Evolutionary conservation across 2,113 vertebrate genomes (phyloP), one percentile per base, ranked within the genome.

Genomic region (Arothron firmamentum): DNA sequence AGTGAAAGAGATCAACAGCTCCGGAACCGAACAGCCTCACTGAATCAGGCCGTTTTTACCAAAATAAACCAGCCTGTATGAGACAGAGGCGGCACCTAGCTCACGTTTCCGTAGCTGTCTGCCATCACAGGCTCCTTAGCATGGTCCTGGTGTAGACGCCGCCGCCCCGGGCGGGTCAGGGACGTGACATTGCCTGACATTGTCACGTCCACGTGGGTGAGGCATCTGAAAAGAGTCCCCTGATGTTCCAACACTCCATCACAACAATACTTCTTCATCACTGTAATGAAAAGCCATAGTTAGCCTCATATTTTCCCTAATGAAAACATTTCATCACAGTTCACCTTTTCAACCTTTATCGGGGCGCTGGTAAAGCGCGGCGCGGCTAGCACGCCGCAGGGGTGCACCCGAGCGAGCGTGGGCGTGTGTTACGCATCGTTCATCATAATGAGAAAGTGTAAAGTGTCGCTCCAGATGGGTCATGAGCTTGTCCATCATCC

Each of bases 101-200:
- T 43, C 34, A 9, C 34, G 34, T 38, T 38, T 12, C 34, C 1
- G 3, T 38, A 12, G 34, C 28, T 31, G 6, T 6, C 28, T 31
- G 8, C 9, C 9, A 10, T 11, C 25, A 28, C 25, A 28, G 25
- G 25, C 25, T 28, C 4, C 25, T 5, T 6, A 28, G 6, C 25
- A 28, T 28, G 25, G 34, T 38, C 11, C 34, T 12, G 10, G 34
- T 38, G 9, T 38, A 38, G 2, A 38, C 10, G 34, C 34, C 1
- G 34, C 8, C 3, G 31, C 31, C 31, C 31, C 9, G 25, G 31
- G 16, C 41, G 20, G 61, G 18, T 61, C 57, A 57, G 28, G 17
- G 14, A 48, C 59, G 51, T 71, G 38, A 62, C 64, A 34, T 15
- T 68, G 61, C 69, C 43, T 7, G 48, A 67, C 50, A 43, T 52